A percentile compares a stretch with the other conserved stretches of the same genome.
These are phyloP conservation scores for Phrynosoma platyrhinos DNA, from an alignment of 2,113 vertebrate genomes.

Conservation along the genomic window DNA sequence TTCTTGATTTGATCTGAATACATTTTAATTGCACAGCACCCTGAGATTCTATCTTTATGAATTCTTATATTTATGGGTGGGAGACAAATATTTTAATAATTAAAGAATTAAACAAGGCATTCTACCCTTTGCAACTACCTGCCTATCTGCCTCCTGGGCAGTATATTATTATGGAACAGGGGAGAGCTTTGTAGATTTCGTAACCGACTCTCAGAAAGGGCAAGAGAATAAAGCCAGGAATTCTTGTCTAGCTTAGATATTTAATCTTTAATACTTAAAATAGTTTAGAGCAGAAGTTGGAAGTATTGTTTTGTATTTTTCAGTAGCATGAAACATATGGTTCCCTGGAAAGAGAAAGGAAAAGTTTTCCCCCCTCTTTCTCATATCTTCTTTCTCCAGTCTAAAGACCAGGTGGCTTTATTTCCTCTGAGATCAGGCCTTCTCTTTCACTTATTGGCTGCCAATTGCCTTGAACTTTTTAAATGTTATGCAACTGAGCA, in stretches of 20 bases:
- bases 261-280: background rate
- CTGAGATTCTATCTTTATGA: no score
- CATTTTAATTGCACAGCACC: no score
- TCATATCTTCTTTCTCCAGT: background rate
- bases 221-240: background rate
- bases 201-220: background rate
- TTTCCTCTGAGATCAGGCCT: slow-evolving; percentile 30
- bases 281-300: background rate
- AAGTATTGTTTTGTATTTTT: background rate
- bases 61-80: no score
- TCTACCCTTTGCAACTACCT: no score
- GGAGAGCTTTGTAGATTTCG: no score
- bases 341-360: background rate
- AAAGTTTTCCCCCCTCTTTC: background rate
- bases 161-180: no score
- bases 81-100: no score
- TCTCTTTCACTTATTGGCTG: slow-evolving; percentile 56
- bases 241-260: background rate
- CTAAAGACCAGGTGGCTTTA: background rate
- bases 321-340: slow-evolving; percentile 2
- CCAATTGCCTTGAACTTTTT: slow-evolving; percentile 50
- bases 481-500: slow-evolving; percentile 60
- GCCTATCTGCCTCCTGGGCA: no score
- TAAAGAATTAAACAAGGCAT: no score
- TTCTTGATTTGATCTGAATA: no score